Base-by-base conservation (phyloP, 1,140 invertebrate genomes). In the Mesaphorura yosii region DNA sequence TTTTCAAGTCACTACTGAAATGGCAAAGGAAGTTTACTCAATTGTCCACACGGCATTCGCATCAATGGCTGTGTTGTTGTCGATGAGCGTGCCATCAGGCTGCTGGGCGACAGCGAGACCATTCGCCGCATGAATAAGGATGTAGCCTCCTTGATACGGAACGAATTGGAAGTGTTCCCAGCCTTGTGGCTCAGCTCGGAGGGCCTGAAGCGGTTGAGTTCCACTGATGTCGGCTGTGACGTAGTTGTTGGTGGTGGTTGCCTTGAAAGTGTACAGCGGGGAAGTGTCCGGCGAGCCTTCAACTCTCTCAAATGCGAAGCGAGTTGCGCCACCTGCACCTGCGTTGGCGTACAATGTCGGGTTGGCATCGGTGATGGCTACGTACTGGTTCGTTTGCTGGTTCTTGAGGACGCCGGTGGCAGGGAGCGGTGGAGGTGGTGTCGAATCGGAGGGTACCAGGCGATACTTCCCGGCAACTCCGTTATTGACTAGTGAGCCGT, bases 111-210 rank as follows among this genome's bases (percentile, higher is more conserved):
- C 54, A 27, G 58, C 54, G 4, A 34, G 12, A 22, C 54, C 54
- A 31, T 41, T 53, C 0, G 27, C 51, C 34, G 41, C 34, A 42
- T 56, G 54, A 25, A 60, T 15, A 17, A 60, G 5, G 20, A 60
- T 54, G 28, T 46, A 57, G 2, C 26, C 28, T 4, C 38, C 28
- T 47, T 54, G 23, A 28, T 57, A 49, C 14, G 20, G 40, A 4
- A 57, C 27, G 14, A 57, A 41, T 41, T 53, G 54, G 51, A 60
- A 60, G n/a, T 53, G 39, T 49, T 60, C 58, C 58, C 58, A 60
- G 2, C 31, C 54, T 41, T 60, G 54, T 37, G 58, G 27, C 12
- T 6, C 47, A 2, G 29, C 19, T 12, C 45, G 12, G 2, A 37
- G 39, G n/a, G 58, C 58, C 34, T 31, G 17, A 4, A 60, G 31